Evolutionary conservation across 2,888 invertebrate genomes (phyloP).

Genomic region (Coleophora flavipennella): DNA sequence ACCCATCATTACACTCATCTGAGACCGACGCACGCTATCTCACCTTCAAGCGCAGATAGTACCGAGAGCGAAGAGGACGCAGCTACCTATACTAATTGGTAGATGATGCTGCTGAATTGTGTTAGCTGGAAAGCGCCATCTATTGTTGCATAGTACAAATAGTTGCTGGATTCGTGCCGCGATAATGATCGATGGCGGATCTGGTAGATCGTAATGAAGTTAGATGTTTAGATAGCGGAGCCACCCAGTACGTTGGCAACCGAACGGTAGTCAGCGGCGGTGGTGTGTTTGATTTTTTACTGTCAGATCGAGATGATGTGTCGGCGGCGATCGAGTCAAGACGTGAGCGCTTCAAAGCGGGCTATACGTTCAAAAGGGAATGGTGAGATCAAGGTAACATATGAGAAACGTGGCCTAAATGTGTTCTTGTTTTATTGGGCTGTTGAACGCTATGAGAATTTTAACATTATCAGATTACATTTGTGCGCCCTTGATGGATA

Average conservation of each 20-base stretch:
- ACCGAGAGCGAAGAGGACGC: constrained; percentile 24
- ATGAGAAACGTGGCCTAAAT: not conserved
- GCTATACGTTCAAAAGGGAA: constrained; percentile 6
- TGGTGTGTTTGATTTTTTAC: constrained; percentile 38
- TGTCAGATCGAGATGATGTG: constrained; percentile 39
- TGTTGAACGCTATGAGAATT: no score
- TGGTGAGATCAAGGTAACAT: not conserved
- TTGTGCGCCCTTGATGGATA: no score
- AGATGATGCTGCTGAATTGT: constrained; percentile 63
- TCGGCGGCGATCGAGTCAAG: constrained; percentile 29
- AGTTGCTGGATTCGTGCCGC: constrained; percentile 53
- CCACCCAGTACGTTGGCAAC: constrained; percentile 52
- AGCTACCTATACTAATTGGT: constrained; percentile 48
- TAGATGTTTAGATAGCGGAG: constrained; percentile 44
- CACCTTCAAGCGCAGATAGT: constrained; percentile 17
- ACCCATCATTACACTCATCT: constrained; percentile 43
- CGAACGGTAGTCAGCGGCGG: constrained; percentile 53
- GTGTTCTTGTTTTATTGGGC: not conserved
- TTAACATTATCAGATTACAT: no score
- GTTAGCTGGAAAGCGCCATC: constrained; percentile 59
- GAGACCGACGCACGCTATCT: constrained; percentile 24
- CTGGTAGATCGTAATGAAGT: constrained; percentile 46
- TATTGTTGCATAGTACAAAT: constrained; percentile 69
- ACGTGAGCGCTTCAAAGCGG: constrained; percentile 5
- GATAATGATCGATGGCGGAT: constrained; percentile 57